Evolutionary conservation across 2,113 vertebrate genomes (phyloP), one percentile per base, ranked within the genome.

Genomic region (Sander vitreus): DNA sequence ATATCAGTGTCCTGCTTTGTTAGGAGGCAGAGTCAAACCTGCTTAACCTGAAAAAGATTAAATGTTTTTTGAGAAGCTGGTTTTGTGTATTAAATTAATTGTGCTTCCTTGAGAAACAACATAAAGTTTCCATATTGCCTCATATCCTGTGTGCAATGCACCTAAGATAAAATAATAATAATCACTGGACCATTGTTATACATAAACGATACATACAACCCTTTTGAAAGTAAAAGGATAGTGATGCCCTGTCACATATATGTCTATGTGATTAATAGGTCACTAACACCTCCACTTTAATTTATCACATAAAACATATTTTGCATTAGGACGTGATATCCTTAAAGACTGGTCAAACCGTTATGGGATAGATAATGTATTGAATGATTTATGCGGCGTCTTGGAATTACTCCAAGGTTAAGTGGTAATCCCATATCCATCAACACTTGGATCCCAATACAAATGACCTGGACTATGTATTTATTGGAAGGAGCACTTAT

Each of bases 331-430:
- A 92, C 88, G 91, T 88, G 91, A 80, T 89, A 76, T 91, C 89
- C 89, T 88, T 87, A 91, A 94, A 92, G 88, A 90, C 76, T 88
- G 93, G 89, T 93, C 93, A 92, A 87, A 84, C 74, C 73, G 79
- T 92, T 92, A 92, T 80, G 80, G 86, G 88, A 91, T 74, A 85
- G 87, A 82, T 83, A 88, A 93, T 89, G 86, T 72, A 90, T 87
- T 80, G 71, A 82, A 90, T 84, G 89, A 91, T 92, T 94, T 84
- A 93, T 91, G 72, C 39, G 51, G 76, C 80, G 84, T 84, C 91
- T 93, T 94, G 93, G 93, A 95, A 92, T 91, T 84, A 86, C 84
- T 92, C 90, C 95, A 95, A 95, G 95, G 94, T 95, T 95, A 95
- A 95, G 94, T 94, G 93, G 87, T 89, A 90, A 94, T 94, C 90